phyloP scores from a whole-genome alignment of 2,888 invertebrate species.

The Mythimna loreyi region DNA sequence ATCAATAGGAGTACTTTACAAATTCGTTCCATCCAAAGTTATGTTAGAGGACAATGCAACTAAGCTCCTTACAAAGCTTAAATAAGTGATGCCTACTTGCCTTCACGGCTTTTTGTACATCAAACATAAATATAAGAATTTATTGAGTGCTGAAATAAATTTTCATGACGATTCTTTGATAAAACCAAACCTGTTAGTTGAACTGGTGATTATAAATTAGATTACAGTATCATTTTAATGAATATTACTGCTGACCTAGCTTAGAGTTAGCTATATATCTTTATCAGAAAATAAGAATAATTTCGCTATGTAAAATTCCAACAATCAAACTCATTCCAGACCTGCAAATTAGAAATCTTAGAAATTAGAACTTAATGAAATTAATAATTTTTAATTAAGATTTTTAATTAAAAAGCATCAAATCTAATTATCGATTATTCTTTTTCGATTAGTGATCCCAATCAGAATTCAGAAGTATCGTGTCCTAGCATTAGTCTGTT shows the following conservation, averaged over 20 bases:
- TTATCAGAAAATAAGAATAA: slow-evolving; percentile 22
- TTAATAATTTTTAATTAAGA: slow-evolving; percentile 60
- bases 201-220: slow-evolving; percentile 2
- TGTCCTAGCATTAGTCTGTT: slow-evolving; percentile 53
- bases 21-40: background rate
- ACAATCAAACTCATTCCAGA: slow-evolving; percentile 37
- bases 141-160: no score
- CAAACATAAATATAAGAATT: background rate
- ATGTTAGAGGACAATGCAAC: no score
- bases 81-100: background rate
- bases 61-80: background rate
- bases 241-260: no score
- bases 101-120: background rate
- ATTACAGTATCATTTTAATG: background rate
- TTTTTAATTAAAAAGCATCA: slow-evolving; percentile 61
- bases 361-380: slow-evolving; percentile 62
- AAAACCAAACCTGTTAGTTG: background rate
- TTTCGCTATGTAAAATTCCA: slow-evolving; percentile 11
- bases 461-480: slow-evolving; percentile 54
- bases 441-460: slow-evolving; percentile 63
- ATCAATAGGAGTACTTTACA: background rate
- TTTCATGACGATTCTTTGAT: background rate
- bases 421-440: slow-evolving; percentile 62
- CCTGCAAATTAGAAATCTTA: slow-evolving; percentile 54
- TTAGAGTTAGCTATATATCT: background rate